phyloP scores from a whole-genome alignment of 2,888 invertebrate species.

The Ennomos quercinarius region DNA sequence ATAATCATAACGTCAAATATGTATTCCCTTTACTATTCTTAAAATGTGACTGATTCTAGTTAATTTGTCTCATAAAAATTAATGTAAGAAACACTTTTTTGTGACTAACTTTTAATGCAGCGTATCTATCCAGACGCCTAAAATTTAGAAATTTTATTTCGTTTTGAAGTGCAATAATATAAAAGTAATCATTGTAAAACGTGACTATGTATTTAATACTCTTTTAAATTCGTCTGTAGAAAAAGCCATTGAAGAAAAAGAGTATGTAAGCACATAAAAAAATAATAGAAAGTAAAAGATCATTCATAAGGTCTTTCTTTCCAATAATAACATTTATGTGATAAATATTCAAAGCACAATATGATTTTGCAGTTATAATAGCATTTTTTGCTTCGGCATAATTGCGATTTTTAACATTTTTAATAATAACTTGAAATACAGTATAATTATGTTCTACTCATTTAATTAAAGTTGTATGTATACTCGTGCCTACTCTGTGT shows the following conservation, averaged over 20 bases:
- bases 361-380: too few relatives aligned
- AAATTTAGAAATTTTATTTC: neutral
- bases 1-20: too few relatives aligned
- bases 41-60: slow-evolving; percentile 28
- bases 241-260: slow-evolving; percentile 60
- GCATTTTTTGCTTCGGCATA: too few relatives aligned
- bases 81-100: too few relatives aligned
- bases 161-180: slow-evolving; percentile 1
- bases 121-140: too few relatives aligned
- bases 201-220: slow-evolving; percentile 59
- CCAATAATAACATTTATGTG: too few relatives aligned
- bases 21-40: neutral
- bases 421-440: too few relatives aligned
- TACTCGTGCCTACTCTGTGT: slow-evolving; percentile 48
- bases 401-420: too few relatives aligned
- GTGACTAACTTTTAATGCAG: too few relatives aligned
- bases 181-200: slow-evolving; percentile 3
- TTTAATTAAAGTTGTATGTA: slow-evolving; percentile 62
- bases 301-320: too few relatives aligned
- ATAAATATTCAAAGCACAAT: too few relatives aligned
- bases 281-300: too few relatives aligned
- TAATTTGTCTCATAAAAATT: slow-evolving; percentile 3
- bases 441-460: slow-evolving; percentile 15
- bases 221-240: slow-evolving; percentile 61
- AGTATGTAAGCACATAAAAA: slow-evolving; percentile 50